Base-by-base conservation (phyloP, 2,888 invertebrate species). In the Thyatira batis region DNA sequence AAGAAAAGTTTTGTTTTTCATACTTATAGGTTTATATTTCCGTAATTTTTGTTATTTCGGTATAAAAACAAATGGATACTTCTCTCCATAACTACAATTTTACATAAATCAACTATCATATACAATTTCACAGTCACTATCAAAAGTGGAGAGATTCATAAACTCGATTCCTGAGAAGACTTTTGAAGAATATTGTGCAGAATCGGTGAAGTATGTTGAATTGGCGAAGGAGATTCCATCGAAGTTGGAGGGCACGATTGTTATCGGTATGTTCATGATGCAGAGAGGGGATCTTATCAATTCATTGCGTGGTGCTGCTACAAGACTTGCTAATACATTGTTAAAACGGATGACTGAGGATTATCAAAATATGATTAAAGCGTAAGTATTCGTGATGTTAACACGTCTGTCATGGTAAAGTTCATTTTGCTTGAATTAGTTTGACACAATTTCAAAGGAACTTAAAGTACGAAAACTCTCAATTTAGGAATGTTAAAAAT, bases 261-360 rank as follows among this genome's bases (percentile, higher is more conserved):
- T 95, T 17, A 95, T 96, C 74, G 97, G 97, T 8, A 94, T 98
- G 88, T 98, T 97, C 79, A 95, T 96, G 74, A 95, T 98, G 80
- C 95, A 97, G 81, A 94, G 98, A 53, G 94, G 93, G 49, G 96
- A 96, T 52, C 89, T 98, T 27, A 96, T 98, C 46, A 92, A 93
- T 13, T 92, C 95, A 0, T 84, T 98, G 59, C 94, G 95, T 6
- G 83, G 90, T 10, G 92, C 95, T 23, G 96, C 97, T 0, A 93
- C 94, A 27, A 92, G 92, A 51, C 89, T 97, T 52, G 94, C 95
- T 60, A 94, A 94, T 49, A 93, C 94, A 51, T 82, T 98, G 50
- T 83, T 98, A 4, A 87, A 93, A 44, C 93, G 94, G 73, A 96
- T 98, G 95, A 94, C 95, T 1, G 90, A 93, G 20, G 96, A 97